A percentile compares a stretch with the other conserved stretches of the same genome.
These are phyloP conservation scores for Drosophila kanapiae DNA, from an alignment of 1,140 invertebrate genomes.

Conservation along the genomic window DNA sequence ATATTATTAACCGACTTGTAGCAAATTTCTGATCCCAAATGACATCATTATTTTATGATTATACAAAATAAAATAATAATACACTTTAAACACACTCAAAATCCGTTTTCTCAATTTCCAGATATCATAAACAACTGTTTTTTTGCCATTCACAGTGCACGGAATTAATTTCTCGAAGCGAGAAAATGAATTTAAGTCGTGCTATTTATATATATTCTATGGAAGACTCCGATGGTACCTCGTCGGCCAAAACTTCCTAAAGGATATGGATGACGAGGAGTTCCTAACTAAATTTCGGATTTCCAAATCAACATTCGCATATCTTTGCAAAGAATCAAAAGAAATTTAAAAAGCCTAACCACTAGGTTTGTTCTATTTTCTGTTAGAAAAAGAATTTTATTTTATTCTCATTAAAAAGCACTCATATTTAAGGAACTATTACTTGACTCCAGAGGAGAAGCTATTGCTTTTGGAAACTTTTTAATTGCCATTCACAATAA, in stretches of 20 bases:
- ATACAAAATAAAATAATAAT: background rate
- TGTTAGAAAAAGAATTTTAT: too few relatives aligned
- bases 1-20: too few relatives aligned
- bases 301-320: background rate
- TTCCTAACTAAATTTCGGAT: conserved; percentile 3
- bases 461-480: conserved; percentile 1
- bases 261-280: conserved; percentile 3
- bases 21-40: too few relatives aligned
- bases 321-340: background rate
- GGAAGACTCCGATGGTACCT: background rate
- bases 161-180: background rate
- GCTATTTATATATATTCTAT: conserved; percentile 6
- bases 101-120: background rate
- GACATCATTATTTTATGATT: too few relatives aligned
- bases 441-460: background rate
- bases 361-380: background rate
- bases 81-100: background rate
- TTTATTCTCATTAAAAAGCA: background rate
- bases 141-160: too few relatives aligned
- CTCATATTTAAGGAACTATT: background rate
- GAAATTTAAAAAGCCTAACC: background rate
- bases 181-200: background rate
- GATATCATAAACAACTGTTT: background rate
- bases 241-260: background rate
- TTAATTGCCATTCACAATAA: background rate